Conservation (phyloP, 2,113 vertebrate genomes). For the Oryctolagus cuniculus region DNA sequence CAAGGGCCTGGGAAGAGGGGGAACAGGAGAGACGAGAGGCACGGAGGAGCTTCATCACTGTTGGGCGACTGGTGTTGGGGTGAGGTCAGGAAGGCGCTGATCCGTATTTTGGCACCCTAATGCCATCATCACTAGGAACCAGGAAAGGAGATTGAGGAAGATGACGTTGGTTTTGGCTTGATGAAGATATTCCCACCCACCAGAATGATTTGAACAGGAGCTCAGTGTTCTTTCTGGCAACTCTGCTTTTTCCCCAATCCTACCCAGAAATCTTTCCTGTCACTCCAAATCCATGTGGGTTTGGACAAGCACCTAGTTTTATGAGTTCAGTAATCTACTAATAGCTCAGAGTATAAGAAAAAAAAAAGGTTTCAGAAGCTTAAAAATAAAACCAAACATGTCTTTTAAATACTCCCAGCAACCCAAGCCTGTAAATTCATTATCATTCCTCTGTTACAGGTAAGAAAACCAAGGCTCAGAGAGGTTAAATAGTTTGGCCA, state of each 20-base stretch:
- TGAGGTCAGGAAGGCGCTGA: not conserved
- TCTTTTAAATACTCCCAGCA: conserved; percentile 31
- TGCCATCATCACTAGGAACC: not conserved
- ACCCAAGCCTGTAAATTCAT: not conserved
- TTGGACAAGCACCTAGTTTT: conserved; percentile 23
- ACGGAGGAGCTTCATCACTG: not conserved
- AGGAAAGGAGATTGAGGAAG: not conserved
- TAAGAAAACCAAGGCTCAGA: conserved; percentile 21
- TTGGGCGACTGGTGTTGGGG: not conserved
- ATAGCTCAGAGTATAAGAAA: not conserved
- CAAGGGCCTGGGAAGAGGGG: not conserved
- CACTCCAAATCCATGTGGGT: not conserved
- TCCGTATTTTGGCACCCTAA: not conserved
- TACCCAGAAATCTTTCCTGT: not conserved
- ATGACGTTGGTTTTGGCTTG: not conserved
- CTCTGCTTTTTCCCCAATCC: not conserved
- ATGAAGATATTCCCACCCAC: not conserved
- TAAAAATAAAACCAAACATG: not conserved
- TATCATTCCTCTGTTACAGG: not conserved
- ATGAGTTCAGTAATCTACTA: not conserved
- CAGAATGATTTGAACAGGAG: not conserved
- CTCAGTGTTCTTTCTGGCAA: not conserved
- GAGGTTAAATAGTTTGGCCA: conserved; percentile 44
- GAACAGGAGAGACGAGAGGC: not conserved
- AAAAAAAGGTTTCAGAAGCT: not conserved